Evolutionary conservation across 2,888 invertebrate genomes (phyloP).

Genomic region (Acanthosepion esculentum): DNA sequence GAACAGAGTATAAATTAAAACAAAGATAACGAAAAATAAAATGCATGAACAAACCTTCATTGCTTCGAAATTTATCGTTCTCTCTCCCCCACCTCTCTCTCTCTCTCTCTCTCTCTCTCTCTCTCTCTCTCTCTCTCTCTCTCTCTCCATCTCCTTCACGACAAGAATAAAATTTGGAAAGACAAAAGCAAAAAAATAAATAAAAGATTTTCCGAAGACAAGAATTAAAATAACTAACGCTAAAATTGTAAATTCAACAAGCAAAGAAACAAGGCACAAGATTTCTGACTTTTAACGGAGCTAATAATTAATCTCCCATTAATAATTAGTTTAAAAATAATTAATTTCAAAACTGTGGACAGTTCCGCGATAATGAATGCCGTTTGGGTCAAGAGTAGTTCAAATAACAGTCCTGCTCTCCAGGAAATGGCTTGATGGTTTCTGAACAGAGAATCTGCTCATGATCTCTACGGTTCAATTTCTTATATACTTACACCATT

Average conservation of each 20-base stretch:
- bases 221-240: not conserved
- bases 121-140: not conserved
- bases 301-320: not conserved
- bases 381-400: slow-evolving; percentile 33
- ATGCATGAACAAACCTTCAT: not conserved
- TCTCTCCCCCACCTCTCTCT: too few relatives aligned
- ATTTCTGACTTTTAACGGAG: not conserved
- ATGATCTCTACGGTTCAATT: not conserved
- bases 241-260: not conserved
- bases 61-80: not conserved
- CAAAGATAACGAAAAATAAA: not conserved
- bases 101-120: too few relatives aligned
- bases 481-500: too few relatives aligned
- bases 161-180: not conserved
- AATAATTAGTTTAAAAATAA: slow-evolving; percentile 12
- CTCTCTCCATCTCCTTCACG: not conserved
- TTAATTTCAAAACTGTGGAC: not conserved
- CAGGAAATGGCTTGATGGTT: not conserved
- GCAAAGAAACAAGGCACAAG: not conserved
- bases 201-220: not conserved
- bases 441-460: not conserved
- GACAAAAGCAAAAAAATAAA: not conserved
- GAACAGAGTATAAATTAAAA: not conserved
- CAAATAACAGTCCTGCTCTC: not conserved
- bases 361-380: not conserved